A percentile compares a stretch with the other conserved stretches of the same genome.
phyloP scores from a whole-genome alignment of 2,113 vertebrate genomes.

The Pelusios castaneus region DNA sequence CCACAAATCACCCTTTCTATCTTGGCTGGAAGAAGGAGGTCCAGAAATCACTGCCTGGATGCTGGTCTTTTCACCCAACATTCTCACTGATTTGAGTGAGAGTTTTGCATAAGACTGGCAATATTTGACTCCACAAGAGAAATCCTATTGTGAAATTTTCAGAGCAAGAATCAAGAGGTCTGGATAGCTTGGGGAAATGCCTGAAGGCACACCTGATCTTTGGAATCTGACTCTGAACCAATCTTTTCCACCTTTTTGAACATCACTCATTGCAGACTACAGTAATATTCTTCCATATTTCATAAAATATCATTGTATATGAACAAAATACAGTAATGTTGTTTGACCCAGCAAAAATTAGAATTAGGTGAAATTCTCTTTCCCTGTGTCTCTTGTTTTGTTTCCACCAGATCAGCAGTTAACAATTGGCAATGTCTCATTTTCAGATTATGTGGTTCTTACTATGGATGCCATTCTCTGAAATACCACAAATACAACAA shows the following conservation, averaged over 20 bases:
- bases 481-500: constrained; percentile 38
- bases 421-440: constrained; percentile 62
- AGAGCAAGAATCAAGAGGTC: neutral
- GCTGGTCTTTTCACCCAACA: constrained; percentile 51
- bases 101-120: constrained; percentile 25
- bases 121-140: neutral
- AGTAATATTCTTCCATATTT: constrained; percentile 69
- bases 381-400: constrained; percentile 59
- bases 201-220: constrained; percentile 62
- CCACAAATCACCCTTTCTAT: constrained; percentile 39
- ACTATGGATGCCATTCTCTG: constrained; percentile 53
- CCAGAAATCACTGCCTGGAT: constrained; percentile 53
- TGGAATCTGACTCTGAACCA: constrained; percentile 61
- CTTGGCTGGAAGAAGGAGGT: constrained; percentile 53
- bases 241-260: constrained; percentile 56
- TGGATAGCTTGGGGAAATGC: constrained; percentile 44
- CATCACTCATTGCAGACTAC: constrained; percentile 58
- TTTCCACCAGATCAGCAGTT: constrained; percentile 68
- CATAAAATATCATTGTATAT: constrained; percentile 56
- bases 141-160: neutral
- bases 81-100: neutral
- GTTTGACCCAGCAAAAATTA: constrained; percentile 75
- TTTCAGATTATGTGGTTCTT: constrained; percentile 67
- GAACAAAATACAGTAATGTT: constrained; percentile 66
- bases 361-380: constrained; percentile 71